A percentile compares a stretch with the other conserved stretches of the same genome.
Evolutionary conservation across 2,113 vertebrate genomes (phyloP).

Genomic region (Cyanoliseus patagonus): DNA sequence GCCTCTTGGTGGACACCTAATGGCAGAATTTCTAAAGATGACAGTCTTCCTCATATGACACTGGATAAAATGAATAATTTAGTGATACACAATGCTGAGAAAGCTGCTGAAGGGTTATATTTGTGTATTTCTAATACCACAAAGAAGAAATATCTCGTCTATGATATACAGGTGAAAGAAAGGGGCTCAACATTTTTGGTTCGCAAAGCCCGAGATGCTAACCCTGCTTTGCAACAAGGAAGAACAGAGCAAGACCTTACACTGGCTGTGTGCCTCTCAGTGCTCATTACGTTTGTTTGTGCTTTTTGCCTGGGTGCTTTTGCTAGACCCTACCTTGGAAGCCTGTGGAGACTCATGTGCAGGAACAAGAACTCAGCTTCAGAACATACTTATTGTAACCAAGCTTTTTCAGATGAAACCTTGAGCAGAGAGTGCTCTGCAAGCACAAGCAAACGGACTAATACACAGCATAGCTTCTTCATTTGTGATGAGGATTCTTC

Average conservation of each 20-base stretch:
- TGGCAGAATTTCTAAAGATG: conserved; percentile 56
- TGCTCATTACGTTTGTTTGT: conserved; percentile 84
- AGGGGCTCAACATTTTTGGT: not conserved
- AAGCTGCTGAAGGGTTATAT: conserved; percentile 65
- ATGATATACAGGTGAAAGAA: conserved; percentile 65
- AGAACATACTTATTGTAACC: conserved; percentile 71
- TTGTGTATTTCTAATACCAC: conserved; percentile 55
- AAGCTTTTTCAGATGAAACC: conserved; percentile 68
- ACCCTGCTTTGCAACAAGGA: not conserved
- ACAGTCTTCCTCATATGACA: not conserved
- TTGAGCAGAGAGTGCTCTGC: not conserved
- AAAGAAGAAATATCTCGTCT: conserved; percentile 38
- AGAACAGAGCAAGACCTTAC: conserved; percentile 51
- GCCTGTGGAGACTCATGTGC: conserved; percentile 66
- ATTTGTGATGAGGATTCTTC: not conserved
- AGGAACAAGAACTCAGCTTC: conserved; percentile 10
- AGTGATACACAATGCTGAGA: conserved; percentile 39
- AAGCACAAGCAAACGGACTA: not conserved
- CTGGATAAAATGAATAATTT: conserved; percentile 50
- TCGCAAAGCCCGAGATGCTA: conserved; percentile 17
- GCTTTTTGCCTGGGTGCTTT: conserved; percentile 88
- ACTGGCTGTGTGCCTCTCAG: conserved; percentile 83
- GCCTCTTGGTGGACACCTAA: conserved; percentile 75
- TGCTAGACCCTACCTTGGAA: conserved; percentile 79
- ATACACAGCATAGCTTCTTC: fast-evolving